These are phyloP conservation scores for Ypsolopha sequella DNA, from an alignment of 2,888 invertebrate species.

Conservation along the genomic window DNA sequence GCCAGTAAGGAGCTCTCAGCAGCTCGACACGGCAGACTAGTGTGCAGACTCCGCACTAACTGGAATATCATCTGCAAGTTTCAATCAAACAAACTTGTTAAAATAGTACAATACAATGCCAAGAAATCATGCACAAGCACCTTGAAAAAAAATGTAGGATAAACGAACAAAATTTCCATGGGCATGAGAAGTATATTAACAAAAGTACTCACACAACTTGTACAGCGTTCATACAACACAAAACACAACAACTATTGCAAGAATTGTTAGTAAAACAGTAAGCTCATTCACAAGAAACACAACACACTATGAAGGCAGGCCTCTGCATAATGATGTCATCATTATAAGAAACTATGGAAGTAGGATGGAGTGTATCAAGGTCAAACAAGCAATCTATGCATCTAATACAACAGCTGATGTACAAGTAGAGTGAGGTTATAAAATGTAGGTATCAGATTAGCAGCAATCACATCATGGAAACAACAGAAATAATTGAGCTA, in stretches of 20 bases:
- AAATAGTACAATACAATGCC: slow-evolving; percentile 7
- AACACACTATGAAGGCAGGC: not conserved
- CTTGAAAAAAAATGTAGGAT: too few relatives aligned
- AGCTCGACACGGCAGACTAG: slow-evolving; percentile 63
- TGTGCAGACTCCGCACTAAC: slow-evolving; percentile 70
- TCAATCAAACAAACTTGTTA: slow-evolving; percentile 10
- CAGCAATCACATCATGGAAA: not conserved
- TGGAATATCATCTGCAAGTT: slow-evolving; percentile 72
- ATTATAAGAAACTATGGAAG: not conserved
- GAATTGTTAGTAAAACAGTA: too few relatives aligned
- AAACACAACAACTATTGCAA: too few relatives aligned
- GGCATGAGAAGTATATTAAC: too few relatives aligned
- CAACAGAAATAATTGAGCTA: not conserved
- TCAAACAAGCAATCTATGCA: slow-evolving; percentile 9
- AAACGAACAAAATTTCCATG: too few relatives aligned
- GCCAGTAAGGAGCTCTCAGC: slow-evolving; percentile 82
- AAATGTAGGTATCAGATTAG: not conserved
- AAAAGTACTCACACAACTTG: too few relatives aligned
- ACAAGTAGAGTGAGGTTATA: not conserved
- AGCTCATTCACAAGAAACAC: not conserved
- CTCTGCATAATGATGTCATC: not conserved
- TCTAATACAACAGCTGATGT: not conserved
- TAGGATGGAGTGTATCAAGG: slow-evolving; percentile 13
- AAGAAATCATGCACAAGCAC: not conserved
- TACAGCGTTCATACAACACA: too few relatives aligned